Percentiles rank a stretch among this genome's conserved stretches.
These are phyloP conservation scores for Chlorops oryzae DNA, from an alignment of 1,140 invertebrate species.

Conservation along the genomic window DNA sequence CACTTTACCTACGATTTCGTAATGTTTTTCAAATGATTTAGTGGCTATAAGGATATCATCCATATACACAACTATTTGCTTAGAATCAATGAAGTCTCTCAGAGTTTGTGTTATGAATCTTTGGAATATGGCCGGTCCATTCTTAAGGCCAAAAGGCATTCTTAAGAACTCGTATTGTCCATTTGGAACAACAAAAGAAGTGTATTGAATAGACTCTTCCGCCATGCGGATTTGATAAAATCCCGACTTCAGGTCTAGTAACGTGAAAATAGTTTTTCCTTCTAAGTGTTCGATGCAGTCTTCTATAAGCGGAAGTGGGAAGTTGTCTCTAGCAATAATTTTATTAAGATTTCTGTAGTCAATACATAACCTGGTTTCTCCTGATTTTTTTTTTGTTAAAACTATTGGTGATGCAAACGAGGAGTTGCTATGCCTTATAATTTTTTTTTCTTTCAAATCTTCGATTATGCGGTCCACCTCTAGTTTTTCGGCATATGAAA, in stretches of 20 bases:
- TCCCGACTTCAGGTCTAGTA: not conserved
- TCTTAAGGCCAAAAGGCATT: constrained; percentile 50
- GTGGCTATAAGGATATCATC: constrained; percentile 12
- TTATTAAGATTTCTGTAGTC: too few species aligned
- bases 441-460: too few species aligned
- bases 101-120: constrained; percentile 42
- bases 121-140: constrained; percentile 45
- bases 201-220: constrained; percentile 20
- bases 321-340: too few species aligned
- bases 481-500: too few species aligned
- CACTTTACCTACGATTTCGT: constrained; percentile 18
- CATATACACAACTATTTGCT: constrained; percentile 8
- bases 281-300: too few species aligned
- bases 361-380: too few species aligned
- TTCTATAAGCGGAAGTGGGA: too few species aligned
- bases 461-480: too few species aligned
- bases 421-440: too few species aligned
- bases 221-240: constrained; percentile 1
- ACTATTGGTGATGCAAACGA: too few species aligned
- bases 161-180: constrained; percentile 46
- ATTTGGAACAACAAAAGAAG: constrained; percentile 44
- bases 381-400: too few species aligned
- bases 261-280: too few species aligned
- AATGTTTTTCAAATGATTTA: not conserved
- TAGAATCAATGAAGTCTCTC: constrained; percentile 9